Evolutionary conservation across 2,797 vertebrate genomes (phyloP), one percentile per base, ranked within the genome.

Genomic region (Tapera naevia): DNA sequence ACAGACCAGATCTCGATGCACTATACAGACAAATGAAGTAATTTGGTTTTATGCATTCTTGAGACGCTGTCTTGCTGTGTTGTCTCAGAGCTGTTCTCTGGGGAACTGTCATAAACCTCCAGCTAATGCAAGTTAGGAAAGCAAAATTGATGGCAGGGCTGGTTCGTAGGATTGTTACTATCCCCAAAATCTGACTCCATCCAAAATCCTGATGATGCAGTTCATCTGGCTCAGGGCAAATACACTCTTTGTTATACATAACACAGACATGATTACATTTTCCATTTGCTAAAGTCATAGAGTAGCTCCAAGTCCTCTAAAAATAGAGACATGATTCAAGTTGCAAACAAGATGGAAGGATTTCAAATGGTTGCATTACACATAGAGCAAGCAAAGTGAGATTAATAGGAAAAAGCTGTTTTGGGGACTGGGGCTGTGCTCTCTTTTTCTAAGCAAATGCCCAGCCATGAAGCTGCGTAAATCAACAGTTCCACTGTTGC

Each of bases 241-340:
- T 67, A 65, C 64, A 67, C 70, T 76, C 88, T 94, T 94, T 67
- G 74, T 96, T 94, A 88, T 74, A 90, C 94, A 90, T 76, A 95
- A 91, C 80, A 80, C 74, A 94, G 94, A 88, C 91, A 32, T 76
- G 89, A 95, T 94, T 97, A 91, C 70, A 94, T 96, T 96, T 97
- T 96, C 95, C 95, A 93, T 95, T 95, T 94, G 91, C 96, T 96
- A 82, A 94, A 94, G 91, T 86, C 83, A 65, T 41, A 94, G 50
- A 5, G 5, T 74, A 93, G 74, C 67, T 97, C 81, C 88, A 85
- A 96, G 80, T 88, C 83, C 3, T 48, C 95, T 94, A 96, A 96
- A 97, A 96, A 96, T 95, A 97, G 92, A 94, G 80, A 65, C 67
- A 18, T 91, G 89, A 95, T 94, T 96, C 91, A 94, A 95, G 86